phyloP scores from a whole-genome alignment of 1,140 invertebrate species.

The Drosophila aff. region DNA sequence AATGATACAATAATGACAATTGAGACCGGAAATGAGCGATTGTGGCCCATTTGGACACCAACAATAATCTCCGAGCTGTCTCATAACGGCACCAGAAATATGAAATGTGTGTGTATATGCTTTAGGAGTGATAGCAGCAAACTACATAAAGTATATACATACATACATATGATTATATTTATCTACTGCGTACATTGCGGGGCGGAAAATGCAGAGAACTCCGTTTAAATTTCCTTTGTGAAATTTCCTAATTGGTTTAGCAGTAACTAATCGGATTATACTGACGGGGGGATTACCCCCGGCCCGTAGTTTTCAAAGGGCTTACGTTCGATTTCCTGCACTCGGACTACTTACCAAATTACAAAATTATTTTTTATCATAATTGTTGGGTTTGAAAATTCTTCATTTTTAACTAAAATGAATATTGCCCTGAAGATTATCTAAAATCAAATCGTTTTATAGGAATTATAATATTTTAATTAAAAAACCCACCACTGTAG shows the following conservation, averaged over 20 bases:
- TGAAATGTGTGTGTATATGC: not conserved
- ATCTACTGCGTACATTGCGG: not conserved
- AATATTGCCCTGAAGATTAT: too few relatives aligned
- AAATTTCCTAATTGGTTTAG: not conserved
- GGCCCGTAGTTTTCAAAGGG: too few relatives aligned
- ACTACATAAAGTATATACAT: not conserved
- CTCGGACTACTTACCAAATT: not conserved
- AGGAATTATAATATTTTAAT: too few relatives aligned
- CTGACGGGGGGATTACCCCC: too few relatives aligned
- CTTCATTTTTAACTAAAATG: too few relatives aligned
- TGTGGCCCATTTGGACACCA: constrained; percentile 49
- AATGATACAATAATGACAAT: constrained; percentile 35
- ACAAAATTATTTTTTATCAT: not conserved
- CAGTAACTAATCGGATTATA: not conserved
- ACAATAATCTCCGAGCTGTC: constrained; percentile 45
- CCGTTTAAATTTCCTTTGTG: not conserved
- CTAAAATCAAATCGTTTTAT: too few relatives aligned
- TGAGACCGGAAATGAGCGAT: constrained; percentile 65
- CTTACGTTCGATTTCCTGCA: not conserved
- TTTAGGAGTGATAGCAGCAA: constrained; percentile 1
- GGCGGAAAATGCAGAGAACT: not conserved
- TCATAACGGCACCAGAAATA: constrained; percentile 30
- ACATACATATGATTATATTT: not conserved
- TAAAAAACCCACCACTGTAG: too few relatives aligned
- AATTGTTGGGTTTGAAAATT: too few relatives aligned